Base-by-base conservation (phyloP, 2,888 invertebrate genomes). In the Liopterus haemorrhoidalis region DNA sequence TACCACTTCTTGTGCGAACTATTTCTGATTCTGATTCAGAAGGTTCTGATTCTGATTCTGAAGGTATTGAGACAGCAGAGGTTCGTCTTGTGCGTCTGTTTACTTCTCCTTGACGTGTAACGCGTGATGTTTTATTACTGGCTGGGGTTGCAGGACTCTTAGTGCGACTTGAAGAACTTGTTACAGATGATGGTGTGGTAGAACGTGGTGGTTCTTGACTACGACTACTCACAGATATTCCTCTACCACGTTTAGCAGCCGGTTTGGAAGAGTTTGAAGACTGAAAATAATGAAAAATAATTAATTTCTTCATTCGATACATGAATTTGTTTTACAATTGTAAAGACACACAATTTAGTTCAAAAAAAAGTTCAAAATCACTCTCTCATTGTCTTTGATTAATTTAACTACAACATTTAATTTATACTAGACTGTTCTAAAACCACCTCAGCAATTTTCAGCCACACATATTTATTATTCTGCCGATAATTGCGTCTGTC, bases 101-200 rank as follows among this genome's bases (percentile, higher is more conserved):
- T 5, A 59, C 52, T 42, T 54, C 61, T 50, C 63, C 58, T 18
- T 61, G 64, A 15, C 71, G 65, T 16, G 63, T 73, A 49, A 64
- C 69, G 55, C 53, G 64, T 27, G 42, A 36, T 5, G 63, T 59
- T 30, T 75, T 70, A 38, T 70, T 70, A 4, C 69, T 67, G 2
- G 69, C 68, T 0, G 78, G 75, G 1, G 78, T 73, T 0, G 78
- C 79, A 5, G 80, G 80, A 35, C 79, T 78, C 52, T 80, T 81
- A 2, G 79, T 80, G 33, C 81, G 70, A 39, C 77, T 76, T 3
- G 79, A 75, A 4, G 75, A 74, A 5, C 79, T 78, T 2, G 78
- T 75, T 6, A 77, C 70, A 27, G 79, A 81, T 0, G 78, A 74
- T 0, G 81, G 81, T 1, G 82, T 82, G 0, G 78, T 76, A 1